Conservation (phyloP, 2,888 invertebrate genomes). For the Globia sparganii region DNA sequence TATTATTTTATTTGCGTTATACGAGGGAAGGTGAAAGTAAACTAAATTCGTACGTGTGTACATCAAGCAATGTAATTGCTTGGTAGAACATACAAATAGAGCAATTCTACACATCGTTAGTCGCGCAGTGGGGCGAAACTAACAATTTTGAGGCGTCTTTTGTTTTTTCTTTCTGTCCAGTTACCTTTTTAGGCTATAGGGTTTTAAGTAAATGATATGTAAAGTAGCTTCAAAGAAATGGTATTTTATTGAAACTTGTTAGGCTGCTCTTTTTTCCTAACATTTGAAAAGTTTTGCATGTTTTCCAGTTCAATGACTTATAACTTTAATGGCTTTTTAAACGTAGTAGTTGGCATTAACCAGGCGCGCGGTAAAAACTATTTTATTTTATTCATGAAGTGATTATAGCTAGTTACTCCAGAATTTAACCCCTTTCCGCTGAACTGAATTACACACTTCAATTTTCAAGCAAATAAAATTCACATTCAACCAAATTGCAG, state of each 20-base stretch:
- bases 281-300: not conserved
- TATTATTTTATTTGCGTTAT: slow-evolving; percentile 5
- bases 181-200: slow-evolving; percentile 32
- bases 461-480: slow-evolving; percentile 31
- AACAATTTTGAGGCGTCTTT: slow-evolving; percentile 35
- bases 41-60: slow-evolving; percentile 33
- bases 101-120: slow-evolving; percentile 57
- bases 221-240: not conserved
- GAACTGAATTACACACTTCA: slow-evolving; percentile 4
- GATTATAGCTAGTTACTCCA: not conserved
- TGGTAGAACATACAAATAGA: slow-evolving; percentile 40
- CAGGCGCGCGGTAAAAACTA: not conserved
- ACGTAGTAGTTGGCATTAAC: not conserved
- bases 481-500: slow-evolving; percentile 24
- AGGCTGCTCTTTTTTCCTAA: not conserved
- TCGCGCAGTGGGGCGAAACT: slow-evolving; percentile 47
- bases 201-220: slow-evolving; percentile 3
- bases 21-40: slow-evolving; percentile 71
- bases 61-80: slow-evolving; percentile 46
- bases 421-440: not conserved
- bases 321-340: not conserved
- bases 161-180: slow-evolving; percentile 35
- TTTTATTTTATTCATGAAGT: not conserved
- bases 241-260: not conserved
- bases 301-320: slow-evolving; percentile 13